Conservation (phyloP, 2,797 vertebrate species). For the Syngnathus rostellatus region DNA sequence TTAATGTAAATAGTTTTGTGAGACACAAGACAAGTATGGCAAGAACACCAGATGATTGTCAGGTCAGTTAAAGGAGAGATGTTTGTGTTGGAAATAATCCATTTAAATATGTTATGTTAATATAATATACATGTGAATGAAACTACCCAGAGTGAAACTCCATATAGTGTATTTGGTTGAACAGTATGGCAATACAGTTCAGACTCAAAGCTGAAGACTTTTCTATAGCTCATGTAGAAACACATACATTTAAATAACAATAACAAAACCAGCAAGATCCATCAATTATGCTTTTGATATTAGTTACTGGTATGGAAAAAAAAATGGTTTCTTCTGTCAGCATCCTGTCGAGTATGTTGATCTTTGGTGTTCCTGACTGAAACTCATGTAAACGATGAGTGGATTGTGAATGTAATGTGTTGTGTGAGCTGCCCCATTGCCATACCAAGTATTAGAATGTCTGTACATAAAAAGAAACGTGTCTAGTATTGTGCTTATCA, state of each 20-base stretch:
- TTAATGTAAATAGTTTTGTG: conserved; percentile 63
- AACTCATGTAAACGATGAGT: conserved; percentile 57
- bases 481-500: conserved; percentile 73
- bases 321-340: conserved; percentile 41
- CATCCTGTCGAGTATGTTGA: conserved; percentile 45
- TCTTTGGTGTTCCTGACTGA: conserved; percentile 61
- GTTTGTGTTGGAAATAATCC: conserved; percentile 29
- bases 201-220: conserved; percentile 49
- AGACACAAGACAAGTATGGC: conserved; percentile 34
- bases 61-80: conserved; percentile 23
- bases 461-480: conserved; percentile 73
- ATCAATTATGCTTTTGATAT: conserved; percentile 57
- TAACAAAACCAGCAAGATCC: conserved; percentile 39
- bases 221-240: conserved; percentile 55
- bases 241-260: conserved; percentile 44
- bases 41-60: conserved; percentile 15
- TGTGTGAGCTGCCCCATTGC: conserved; percentile 68
- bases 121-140: conserved; percentile 39
- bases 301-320: conserved; percentile 42
- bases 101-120: conserved; percentile 36
- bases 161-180: conserved; percentile 42
- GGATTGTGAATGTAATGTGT: conserved; percentile 75
- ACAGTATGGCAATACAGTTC: conserved; percentile 36
- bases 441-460: conserved; percentile 81
- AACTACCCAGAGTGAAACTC: conserved; percentile 55